These are phyloP conservation scores for Athalia rosae DNA, from an alignment of 2,888 invertebrate species.

Conservation along the genomic window DNA sequence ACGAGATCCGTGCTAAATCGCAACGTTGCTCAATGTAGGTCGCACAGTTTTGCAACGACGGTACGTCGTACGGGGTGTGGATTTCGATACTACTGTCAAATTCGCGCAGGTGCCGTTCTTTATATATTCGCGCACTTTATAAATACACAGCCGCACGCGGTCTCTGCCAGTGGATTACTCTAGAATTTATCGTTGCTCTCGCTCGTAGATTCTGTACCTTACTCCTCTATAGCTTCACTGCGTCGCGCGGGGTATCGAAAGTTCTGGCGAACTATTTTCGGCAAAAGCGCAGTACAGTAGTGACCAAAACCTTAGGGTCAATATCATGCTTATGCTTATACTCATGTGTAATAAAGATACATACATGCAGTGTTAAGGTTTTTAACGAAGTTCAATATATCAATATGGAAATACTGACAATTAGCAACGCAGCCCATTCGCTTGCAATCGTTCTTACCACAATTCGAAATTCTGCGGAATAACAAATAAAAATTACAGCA, in stretches of 20 bases:
- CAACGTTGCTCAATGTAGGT: slow-evolving; percentile 2
- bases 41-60: not conserved
- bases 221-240: slow-evolving; percentile 7
- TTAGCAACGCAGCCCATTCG: no score
- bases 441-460: no score
- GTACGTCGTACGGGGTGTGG: not conserved
- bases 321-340: not conserved
- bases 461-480: no score
- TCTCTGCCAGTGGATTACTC: slow-evolving; percentile 59
- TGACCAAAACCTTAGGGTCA: slow-evolving; percentile 50
- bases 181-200: slow-evolving; percentile 58
- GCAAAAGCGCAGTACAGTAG: slow-evolving; percentile 56
- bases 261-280: slow-evolving; percentile 59
- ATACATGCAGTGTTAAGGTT: no score
- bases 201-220: slow-evolving; percentile 29
- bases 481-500: no score
- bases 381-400: no score
- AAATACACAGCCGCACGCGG: slow-evolving; percentile 57
- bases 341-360: not conserved
- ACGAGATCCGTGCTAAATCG: not conserved
- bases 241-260: slow-evolving; percentile 35
- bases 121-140: slow-evolving; percentile 53
- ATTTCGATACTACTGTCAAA: not conserved
- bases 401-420: no score
- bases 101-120: slow-evolving; percentile 19